Percentiles rank a stretch among this genome's conserved stretches.
These are phyloP conservation scores for Melipona beecheii DNA, from an alignment of 2,888 invertebrate species.

Conservation along the genomic window DNA sequence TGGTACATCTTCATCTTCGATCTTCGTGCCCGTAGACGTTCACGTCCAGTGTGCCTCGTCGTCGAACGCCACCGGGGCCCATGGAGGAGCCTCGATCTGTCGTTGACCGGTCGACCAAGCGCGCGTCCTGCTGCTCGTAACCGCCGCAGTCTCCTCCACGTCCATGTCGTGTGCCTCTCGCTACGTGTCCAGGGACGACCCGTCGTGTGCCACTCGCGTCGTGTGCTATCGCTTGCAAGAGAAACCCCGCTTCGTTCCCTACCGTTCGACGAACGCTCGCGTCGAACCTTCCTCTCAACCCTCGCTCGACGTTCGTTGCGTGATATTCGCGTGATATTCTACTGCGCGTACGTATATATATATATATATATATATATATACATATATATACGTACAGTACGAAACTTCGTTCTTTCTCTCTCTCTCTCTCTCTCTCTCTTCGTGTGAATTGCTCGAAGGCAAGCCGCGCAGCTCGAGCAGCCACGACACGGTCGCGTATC, in stretches of 20 bases:
- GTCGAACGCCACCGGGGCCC: neutral
- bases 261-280: neutral
- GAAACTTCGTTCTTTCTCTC: neutral
- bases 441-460: neutral
- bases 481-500: neutral
- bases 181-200: neutral
- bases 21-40: conserved; percentile 64
- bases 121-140: conserved; percentile 26
- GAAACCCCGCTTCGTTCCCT: conserved; percentile 3
- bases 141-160: conserved; percentile 16
- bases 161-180: conserved; percentile 26
- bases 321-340: neutral
- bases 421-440: too few species aligned
- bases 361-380: too few species aligned
- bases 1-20: conserved; percentile 80
- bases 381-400: neutral
- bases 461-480: neutral
- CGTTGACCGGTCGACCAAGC: neutral
- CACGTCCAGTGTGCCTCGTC: conserved; percentile 26
- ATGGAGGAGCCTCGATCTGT: neutral
- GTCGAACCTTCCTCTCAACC: neutral
- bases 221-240: neutral
- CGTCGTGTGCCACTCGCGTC: neutral
- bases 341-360: neutral
- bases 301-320: conserved; percentile 28